A percentile compares a stretch with the other conserved stretches of the same genome.
These are phyloP conservation scores for Pocota personata DNA, from an alignment of 2,888 invertebrate genomes.

Conservation along the genomic window DNA sequence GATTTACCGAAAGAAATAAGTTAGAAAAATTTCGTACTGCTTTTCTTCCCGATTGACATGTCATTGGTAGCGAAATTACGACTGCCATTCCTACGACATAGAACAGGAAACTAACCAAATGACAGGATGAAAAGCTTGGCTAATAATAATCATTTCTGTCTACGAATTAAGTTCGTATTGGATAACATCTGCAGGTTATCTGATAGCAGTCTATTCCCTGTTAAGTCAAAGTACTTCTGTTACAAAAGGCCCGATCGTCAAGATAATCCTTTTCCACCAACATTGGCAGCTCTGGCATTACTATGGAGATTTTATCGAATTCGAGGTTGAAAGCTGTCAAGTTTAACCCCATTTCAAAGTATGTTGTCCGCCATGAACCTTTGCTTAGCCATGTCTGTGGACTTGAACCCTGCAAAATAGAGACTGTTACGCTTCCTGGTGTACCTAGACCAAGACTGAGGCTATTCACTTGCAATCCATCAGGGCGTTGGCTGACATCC, in stretches of 20 bases:
- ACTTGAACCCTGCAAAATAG: neutral
- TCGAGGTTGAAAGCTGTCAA: constrained; percentile 75
- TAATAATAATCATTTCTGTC: constrained; percentile 79
- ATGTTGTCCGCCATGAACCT: neutral
- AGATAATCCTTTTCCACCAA: constrained; percentile 79
- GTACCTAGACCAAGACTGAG: constrained; percentile 11
- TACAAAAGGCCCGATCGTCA: constrained; percentile 78
- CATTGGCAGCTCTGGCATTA: constrained; percentile 78
- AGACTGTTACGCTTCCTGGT: neutral
- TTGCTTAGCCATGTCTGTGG: neutral
- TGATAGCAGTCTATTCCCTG: constrained; percentile 78
- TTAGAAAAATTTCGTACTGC: neutral
- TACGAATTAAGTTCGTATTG: constrained; percentile 78
- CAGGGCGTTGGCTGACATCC: neutral
- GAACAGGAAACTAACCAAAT: constrained; percentile 80
- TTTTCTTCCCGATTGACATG: constrained; percentile 23
- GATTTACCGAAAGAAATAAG: constrained; percentile 73
- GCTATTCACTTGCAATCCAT: constrained; percentile 25
- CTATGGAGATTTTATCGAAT: constrained; percentile 80
- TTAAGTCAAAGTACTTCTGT: constrained; percentile 77
- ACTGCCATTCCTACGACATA: constrained; percentile 81
- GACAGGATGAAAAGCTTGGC: constrained; percentile 78
- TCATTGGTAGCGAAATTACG: neutral
- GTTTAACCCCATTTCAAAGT: constrained; percentile 17
- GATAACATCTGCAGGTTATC: constrained; percentile 79